A percentile compares a stretch with the other conserved stretches of the same genome.
phyloP scores from a whole-genome alignment of 2,888 invertebrate genomes.

The Orthosia cruda region DNA sequence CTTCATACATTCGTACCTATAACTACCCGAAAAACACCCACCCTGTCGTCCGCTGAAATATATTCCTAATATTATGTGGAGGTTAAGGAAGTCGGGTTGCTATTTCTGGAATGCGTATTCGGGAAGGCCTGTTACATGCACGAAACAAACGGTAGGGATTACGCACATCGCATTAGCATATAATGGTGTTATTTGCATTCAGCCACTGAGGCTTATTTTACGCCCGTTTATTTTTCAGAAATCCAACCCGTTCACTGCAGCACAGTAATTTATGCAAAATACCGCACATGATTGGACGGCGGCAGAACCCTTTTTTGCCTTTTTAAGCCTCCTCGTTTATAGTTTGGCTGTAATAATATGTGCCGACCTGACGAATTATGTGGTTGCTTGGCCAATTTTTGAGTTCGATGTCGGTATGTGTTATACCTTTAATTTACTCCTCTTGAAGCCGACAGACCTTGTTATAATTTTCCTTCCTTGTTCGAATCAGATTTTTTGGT shows the following conservation, averaged over 20 bases:
- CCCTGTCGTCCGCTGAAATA: conserved; percentile 45
- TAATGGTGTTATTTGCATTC: conserved; percentile 90
- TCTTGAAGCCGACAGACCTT: conserved; percentile 26
- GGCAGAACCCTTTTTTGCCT: conserved; percentile 78
- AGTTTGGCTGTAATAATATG: conserved; percentile 75
- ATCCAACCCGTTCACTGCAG: conserved; percentile 83
- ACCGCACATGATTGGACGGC: conserved; percentile 85
- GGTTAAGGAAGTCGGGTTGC: conserved; percentile 74
- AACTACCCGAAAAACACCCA: conserved; percentile 9
- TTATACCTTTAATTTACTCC: conserved; percentile 44
- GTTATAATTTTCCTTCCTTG: conserved; percentile 46
- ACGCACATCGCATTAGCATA: conserved; percentile 89
- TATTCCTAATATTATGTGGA: conserved; percentile 58
- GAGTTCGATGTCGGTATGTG: conserved; percentile 40
- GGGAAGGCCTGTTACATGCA: conserved; percentile 80
- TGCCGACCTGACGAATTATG: conserved; percentile 71
- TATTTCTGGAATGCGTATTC: conserved; percentile 82
- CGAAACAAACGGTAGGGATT: conserved; percentile 83
- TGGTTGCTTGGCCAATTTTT: conserved; percentile 67
- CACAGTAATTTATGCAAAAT: conserved; percentile 89
- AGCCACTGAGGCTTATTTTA: conserved; percentile 84
- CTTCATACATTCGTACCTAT: conserved; percentile 1
- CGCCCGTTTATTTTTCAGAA: conserved; percentile 88
- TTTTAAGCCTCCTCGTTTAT: conserved; percentile 77
- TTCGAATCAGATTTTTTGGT: conserved; percentile 35